Evolutionary conservation across 1,140 invertebrate species (phyloP), one percentile per base, ranked within the genome.

Genomic region (Tetramorium parvispinum): DNA sequence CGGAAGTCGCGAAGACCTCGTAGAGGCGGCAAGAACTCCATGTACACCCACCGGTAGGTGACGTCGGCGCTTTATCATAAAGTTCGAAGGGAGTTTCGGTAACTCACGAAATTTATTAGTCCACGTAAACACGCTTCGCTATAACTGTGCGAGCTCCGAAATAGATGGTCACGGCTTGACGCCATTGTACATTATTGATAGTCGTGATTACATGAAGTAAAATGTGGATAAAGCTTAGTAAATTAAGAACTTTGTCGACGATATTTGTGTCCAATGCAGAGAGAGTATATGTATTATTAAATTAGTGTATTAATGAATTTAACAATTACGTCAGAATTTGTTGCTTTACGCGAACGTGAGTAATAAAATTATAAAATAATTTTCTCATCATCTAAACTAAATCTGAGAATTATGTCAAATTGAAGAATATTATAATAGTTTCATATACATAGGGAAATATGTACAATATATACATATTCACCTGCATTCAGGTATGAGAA

Each of bases 1-100:
- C 13, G 93, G 93, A 71, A 94, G 93, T 87, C 93, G 93, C 37
- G 94, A 94, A 75, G 94, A 94, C 59, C 93, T 94, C 61, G 93
- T 94, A 24, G 94, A 94, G 83, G 94, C 93, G 27, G 94, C 93
- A 16, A 92, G 93, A 86, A 94, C 92, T 85, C 93, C 94, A 57
- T 94, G 94, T 90, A 91, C 93, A 83, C 93, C 93, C 43, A 92
- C 93, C 90, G 93, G 94, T 94, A 76, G 61, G 89, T 86, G 49
- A 51, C 18, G 11, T 43, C 10, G 46, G 7, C 55, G 11, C 43
- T 89, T 65, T 71, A 83, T 55, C 59, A 63, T 59, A 77, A 89
- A 85, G 43, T 88, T 86, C 49, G 61, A 79, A 90, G 32, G 65
- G 55, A 79, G 76, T 78, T 78, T 76, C 85, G 66, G 6, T 18